These are phyloP conservation scores for Pseudomyrmex cubaensis DNA, from an alignment of 1,140 invertebrate species.

Conservation along the genomic window DNA sequence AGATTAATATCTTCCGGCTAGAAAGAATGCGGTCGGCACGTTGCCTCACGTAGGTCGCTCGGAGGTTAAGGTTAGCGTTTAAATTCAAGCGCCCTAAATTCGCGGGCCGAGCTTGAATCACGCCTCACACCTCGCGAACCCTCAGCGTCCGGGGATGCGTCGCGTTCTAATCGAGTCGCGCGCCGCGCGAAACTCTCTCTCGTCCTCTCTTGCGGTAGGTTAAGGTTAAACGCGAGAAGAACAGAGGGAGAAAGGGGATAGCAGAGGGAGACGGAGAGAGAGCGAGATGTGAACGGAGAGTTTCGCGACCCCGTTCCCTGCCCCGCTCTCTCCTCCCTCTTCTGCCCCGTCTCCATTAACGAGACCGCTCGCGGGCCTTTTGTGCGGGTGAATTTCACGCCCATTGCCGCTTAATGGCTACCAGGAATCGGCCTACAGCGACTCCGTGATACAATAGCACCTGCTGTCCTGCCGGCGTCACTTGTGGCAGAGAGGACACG, in stretches of 20 bases:
- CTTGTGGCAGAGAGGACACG: neutral
- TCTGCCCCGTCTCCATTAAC: slow-evolving; percentile 39
- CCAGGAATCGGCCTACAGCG: slow-evolving; percentile 34
- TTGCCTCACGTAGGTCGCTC: neutral
- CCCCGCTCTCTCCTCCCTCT: too few relatives aligned
- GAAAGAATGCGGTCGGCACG: neutral
- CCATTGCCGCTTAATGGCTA: slow-evolving; percentile 45
- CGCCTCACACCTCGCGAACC: slow-evolving; percentile 31
- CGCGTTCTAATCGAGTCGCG: slow-evolving; percentile 55
- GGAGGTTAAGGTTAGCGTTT: slow-evolving; percentile 40
- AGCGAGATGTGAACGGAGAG: slow-evolving; percentile 36
- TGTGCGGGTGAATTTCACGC: slow-evolving; percentile 63
- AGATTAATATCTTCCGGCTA: neutral
- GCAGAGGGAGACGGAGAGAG: neutral
- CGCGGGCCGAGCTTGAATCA: slow-evolving; percentile 38
- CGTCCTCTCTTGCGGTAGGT: slow-evolving; percentile 67
- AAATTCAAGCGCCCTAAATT: slow-evolving; percentile 28
- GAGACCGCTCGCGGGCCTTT: slow-evolving; percentile 45
- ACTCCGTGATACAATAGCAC: slow-evolving; percentile 38
- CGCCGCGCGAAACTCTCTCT: slow-evolving; percentile 40
- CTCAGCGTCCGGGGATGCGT: slow-evolving; percentile 39
- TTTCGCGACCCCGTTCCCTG: slow-evolving; percentile 31
- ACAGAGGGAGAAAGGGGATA: neutral
- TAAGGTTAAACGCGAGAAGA: slow-evolving; percentile 65
- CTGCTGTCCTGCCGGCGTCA: slow-evolving; percentile 23